Base-by-base conservation (phyloP, 2,113 vertebrate species). In the Podilymbus podiceps region DNA sequence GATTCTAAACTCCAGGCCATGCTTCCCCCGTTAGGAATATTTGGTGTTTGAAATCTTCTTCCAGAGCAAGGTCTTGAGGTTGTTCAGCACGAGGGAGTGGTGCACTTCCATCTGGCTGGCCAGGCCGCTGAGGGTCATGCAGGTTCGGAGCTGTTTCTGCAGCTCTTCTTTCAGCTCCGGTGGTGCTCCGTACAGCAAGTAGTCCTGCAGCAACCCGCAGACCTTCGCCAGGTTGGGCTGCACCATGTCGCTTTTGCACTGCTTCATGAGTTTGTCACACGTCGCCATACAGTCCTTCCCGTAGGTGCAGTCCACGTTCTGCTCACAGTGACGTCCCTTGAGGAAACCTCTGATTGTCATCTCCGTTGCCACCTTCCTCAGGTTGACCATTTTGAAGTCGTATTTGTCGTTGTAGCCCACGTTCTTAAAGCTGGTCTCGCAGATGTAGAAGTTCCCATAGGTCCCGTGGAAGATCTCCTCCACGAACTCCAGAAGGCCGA, bases 71-170 rank as follows among this genome's bases (percentile, higher is more conserved):
- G 99, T 99, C 98, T 99, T 99, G 83, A 99, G 99, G 96, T 99
- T 99, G 98, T 99, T 99, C 24, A 99, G 98, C 90, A 99, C 98
- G 8, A 99, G 98, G 0, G 99, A 99, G 88, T 99, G 99, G 95
- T 99, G 99, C 20, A 99, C 99, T 90, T 99, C 99, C 98, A 99
- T 99, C 97, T 99, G 99, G 89, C 99, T 99, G 56, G 99, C 99
- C 94, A 99, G 96, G 15, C 99, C 99, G 1, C 99, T 99, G 80
- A 99, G 98, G 5, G 99, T 99, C 95, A 98, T 98, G 58, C 99
- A 99, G 21, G 99, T 99, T 88, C 98, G 98, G 23, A 99, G 98
- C 97, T 99, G 99, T 55, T 98, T 98, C 92, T 99, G 98, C 96
- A 99, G 98, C 96, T 99, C 99, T 0, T 98, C 98, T 0, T 95